Evolutionary conservation across 2,113 vertebrate species (phyloP), one percentile per base, ranked within the genome.

Genomic region (Chinchilla lanigera): DNA sequence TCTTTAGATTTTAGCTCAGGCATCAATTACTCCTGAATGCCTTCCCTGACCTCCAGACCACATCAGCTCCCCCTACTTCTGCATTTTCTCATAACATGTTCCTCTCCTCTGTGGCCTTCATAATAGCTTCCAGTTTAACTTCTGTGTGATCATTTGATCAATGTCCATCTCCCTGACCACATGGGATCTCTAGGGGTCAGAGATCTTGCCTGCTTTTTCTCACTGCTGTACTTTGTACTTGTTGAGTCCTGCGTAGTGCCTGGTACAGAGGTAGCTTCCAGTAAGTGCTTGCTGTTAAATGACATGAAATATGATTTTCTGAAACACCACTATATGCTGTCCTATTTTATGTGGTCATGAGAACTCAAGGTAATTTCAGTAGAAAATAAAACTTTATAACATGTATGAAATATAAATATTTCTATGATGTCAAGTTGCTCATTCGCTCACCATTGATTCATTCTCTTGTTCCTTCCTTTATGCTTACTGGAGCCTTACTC

Each of bases 321-420:
- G 20, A 84, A 92, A 28, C 14, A 89, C 28, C 54, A 80, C 6
- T 24, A 19, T 26, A 41, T 26, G 2, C 75, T 86, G 2, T 61
- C 44, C 33, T 83, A 16, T 85, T 85, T 95, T 78, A 87, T 80
- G 58, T 24, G 87, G 12, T 71, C 24, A 24, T 38, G 20, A 56
- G 24, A 93, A 69, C 58, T 94, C 93, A 28, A 96, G 95, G 80
- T 90, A n/a, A 84, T 73, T 73, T 54, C n/a, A 93, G 38, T 81
- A 75, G 92, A 94, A 85, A 83, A 93, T 63, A 87, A 86, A 87
- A 81, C 50, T 60, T 82, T 67, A 47, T 67, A 71, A 73, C 26
- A 71, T 86, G 5, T 24, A 26, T 87, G 41, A 35, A 92, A 78
- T 94, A 41, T 61, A 84, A 80, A 19, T 30, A 58, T 26, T 89